A percentile compares a stretch with the other conserved stretches of the same genome.
phyloP scores from a whole-genome alignment of 2,797 vertebrate genomes.

The Danio choprae region DNA sequence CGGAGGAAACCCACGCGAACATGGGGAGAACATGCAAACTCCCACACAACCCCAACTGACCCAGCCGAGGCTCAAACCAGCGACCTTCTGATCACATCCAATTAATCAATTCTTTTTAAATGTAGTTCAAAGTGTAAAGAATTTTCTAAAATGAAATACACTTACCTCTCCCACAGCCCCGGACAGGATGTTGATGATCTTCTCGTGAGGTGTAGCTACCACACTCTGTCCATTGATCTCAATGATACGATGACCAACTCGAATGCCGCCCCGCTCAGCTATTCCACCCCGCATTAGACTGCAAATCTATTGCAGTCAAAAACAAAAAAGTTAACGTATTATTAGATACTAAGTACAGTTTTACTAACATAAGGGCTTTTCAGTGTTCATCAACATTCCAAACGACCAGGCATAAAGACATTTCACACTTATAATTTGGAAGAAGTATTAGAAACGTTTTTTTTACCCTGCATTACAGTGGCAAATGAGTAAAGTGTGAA shows the following conservation, averaged over 20 bases:
- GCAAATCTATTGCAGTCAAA: conserved; percentile 83
- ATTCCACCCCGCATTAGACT: conserved; percentile 96
- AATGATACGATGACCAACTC: conserved; percentile 96
- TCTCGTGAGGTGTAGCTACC: conserved; percentile 90
- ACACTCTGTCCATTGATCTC: conserved; percentile 98
- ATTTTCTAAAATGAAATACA: neutral
- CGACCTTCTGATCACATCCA: too few species aligned
- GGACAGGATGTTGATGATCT: conserved; percentile 91
- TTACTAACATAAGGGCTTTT: neutral
- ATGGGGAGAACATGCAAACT: too few species aligned
- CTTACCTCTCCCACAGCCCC: conserved; percentile 89
- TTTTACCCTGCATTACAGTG: too few species aligned
- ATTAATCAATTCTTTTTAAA: too few species aligned
- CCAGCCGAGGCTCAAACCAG: too few species aligned
- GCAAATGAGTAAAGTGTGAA: too few species aligned
- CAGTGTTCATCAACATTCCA: too few species aligned
- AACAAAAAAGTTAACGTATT: neutral
- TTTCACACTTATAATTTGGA: too few species aligned
- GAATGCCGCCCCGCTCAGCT: conserved; percentile 91
- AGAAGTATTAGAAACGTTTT: too few species aligned
- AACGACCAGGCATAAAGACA: too few species aligned
- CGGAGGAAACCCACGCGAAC: too few species aligned
- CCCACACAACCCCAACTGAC: too few species aligned
- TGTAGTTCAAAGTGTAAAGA: neutral
- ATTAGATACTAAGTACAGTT: neutral